Conservation (phyloP, 2,113 vertebrate genomes). For the Tenebrosternarchus preto region DNA sequence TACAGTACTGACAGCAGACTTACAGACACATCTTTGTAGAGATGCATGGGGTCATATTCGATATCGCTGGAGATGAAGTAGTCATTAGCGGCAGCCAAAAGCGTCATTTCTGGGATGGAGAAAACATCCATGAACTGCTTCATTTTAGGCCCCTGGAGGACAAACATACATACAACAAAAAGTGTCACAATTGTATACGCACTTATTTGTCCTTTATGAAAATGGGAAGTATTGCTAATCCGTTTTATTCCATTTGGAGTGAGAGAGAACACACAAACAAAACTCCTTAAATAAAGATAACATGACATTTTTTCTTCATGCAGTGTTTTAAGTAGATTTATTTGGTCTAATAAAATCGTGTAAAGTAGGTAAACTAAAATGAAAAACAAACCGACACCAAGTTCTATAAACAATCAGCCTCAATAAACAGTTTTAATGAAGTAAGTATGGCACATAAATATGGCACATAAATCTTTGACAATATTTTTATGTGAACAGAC, state of each 20-base stretch:
- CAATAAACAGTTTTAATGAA: neutral
- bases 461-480: neutral
- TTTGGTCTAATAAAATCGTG: neutral
- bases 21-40: constrained; percentile 84
- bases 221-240: neutral
- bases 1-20: constrained; percentile 49
- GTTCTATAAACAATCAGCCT: neutral
- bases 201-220: neutral
- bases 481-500: neutral
- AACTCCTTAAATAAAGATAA: constrained; percentile 2
- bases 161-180: constrained; percentile 8
- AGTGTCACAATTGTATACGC: neutral
- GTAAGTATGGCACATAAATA: neutral
- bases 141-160: constrained; percentile 76
- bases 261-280: neutral
- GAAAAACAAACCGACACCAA: neutral
- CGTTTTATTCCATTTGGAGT: neutral
- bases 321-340: neutral
- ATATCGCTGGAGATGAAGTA: constrained; percentile 81
- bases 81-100: constrained; percentile 80
- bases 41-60: constrained; percentile 83
- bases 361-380: neutral
- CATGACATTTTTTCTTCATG: neutral
- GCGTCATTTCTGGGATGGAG: constrained; percentile 84
- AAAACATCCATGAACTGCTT: constrained; percentile 89